Evolutionary conservation across 2,888 invertebrate genomes (phyloP).

Genomic region (Platypus cylindrus): DNA sequence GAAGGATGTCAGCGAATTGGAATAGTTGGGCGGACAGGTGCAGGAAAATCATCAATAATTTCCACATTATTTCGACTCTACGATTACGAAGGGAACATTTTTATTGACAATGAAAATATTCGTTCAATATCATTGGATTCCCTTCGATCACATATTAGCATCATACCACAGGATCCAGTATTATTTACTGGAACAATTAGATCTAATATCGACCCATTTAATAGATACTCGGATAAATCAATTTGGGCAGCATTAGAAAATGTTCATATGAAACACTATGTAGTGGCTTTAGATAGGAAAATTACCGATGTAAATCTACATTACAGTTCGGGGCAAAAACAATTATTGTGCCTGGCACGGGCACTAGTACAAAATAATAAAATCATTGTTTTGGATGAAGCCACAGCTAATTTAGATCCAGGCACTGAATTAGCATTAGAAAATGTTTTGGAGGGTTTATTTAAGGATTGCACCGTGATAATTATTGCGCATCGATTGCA

Average conservation of each 20-base stretch:
- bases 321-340: slow-evolving; percentile 41
- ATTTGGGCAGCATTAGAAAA: slow-evolving; percentile 76
- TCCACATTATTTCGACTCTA: slow-evolving; percentile 5
- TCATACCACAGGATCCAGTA: slow-evolving; percentile 48
- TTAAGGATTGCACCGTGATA: slow-evolving; percentile 63
- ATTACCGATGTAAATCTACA: slow-evolving; percentile 27
- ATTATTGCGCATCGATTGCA: slow-evolving; percentile 74
- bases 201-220: slow-evolving; percentile 82
- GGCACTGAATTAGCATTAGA: slow-evolving; percentile 69
- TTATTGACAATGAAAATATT: slow-evolving; percentile 7
- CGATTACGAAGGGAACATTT: slow-evolving; percentile 6
- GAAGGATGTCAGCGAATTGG: slow-evolving; percentile 60
- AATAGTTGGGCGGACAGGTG: slow-evolving; percentile 70
- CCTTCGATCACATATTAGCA: slow-evolving; percentile 41
- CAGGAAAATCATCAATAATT: slow-evolving; percentile 66
- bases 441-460: slow-evolving; percentile 60
- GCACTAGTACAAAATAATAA: slow-evolving; percentile 39
- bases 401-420: slow-evolving; percentile 71
- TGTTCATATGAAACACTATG: slow-evolving; percentile 56
- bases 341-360: slow-evolving; percentile 54
- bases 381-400: slow-evolving; percentile 46
- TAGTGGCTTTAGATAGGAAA: slow-evolving; percentile 27
- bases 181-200: slow-evolving; percentile 74
- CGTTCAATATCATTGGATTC: slow-evolving; percentile 1
- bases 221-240: slow-evolving; percentile 54